Conservation (phyloP, 2,888 invertebrate genomes). For the Himalopsyche anomala region DNA sequence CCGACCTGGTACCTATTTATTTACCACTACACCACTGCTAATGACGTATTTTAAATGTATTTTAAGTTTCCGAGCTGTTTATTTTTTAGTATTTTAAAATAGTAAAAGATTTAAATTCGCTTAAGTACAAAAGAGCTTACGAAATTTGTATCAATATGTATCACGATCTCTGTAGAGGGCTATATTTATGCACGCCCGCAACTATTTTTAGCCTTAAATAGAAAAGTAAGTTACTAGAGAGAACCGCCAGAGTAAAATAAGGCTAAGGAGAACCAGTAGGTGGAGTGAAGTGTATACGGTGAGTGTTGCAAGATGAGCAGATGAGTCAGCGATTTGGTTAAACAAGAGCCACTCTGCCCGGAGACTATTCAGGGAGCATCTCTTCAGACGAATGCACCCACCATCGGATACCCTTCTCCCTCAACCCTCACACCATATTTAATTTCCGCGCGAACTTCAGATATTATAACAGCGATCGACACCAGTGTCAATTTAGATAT, state of each 20-base stretch:
- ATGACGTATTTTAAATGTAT: too few relatives aligned
- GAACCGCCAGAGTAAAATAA: constrained; percentile 6
- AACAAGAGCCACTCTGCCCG: constrained; percentile 60
- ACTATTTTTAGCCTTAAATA: constrained; percentile 3
- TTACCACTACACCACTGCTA: too few relatives aligned
- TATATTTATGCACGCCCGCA: constrained; percentile 12
- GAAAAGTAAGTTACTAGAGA: constrained; percentile 3
- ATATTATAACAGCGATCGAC: not conserved
- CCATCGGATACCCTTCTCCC: not conserved
- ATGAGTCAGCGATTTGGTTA: constrained; percentile 63
- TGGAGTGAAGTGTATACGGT: not conserved
- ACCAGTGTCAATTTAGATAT: too few relatives aligned
- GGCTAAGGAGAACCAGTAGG: not conserved
- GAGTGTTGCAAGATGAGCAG: constrained; percentile 51
- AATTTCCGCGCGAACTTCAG: constrained; percentile 19
- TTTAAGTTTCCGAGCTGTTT: too few relatives aligned
- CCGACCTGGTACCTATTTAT: too few relatives aligned
- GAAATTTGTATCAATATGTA: not conserved
- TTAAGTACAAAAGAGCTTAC: too few relatives aligned
- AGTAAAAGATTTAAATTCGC: too few relatives aligned
- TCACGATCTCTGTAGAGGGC: not conserved
- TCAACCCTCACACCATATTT: not conserved
- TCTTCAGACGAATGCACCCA: not conserved
- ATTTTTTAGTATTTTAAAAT: too few relatives aligned
- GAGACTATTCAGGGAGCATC: constrained; percentile 44